Base-by-base conservation (phyloP, 1,140 invertebrate species). In the Myzus persicae region DNA sequence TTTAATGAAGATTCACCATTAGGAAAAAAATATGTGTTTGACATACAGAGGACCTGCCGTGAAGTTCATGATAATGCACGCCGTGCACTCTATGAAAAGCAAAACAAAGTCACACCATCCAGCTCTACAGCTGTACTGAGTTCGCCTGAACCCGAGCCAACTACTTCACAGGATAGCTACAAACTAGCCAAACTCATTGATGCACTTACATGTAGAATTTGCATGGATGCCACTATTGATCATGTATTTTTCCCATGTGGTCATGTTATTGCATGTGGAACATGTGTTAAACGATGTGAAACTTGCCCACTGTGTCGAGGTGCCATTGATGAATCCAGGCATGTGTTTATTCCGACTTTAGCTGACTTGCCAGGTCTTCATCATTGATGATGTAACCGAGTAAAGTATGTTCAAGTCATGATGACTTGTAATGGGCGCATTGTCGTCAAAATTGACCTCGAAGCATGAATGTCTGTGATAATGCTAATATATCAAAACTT, bases 11-110 rank as follows among this genome's bases (percentile, higher is more conserved):
- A 98, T 94, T 97, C 97, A 46, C 97, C 97, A 7, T 95, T 98
- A 54, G 98, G 98, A 9, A 98, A 98, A 94, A 97, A 98, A 81
- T 98, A 98, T 95, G 97, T 98, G 48, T 98, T 98, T 95, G 98
- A 98, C 95, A 98, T 98, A 94, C 96, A 97, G 48, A 96, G 97
- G 94, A 98, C 98, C 46, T 98, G 97, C 94, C 96, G 97, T 90
- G 98, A 98, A 95, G 97, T 98, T 38, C 97, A 98, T 95, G 98
- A 98, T 95, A 97, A 98, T 95, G 97, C 97, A 0, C 95, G 97
- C 5, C 96, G 98, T 93, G 97, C 96, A 18, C 95, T 98, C 94
- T 96, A 97, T 91, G 89, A 94, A 93, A 97, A 96, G 11, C 95
- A 98, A 94, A 96, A 97, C 93, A 90, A 94, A 81, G 93, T 42